Conservation (phyloP, 2,113 vertebrate genomes). For the Pelvicachromis taeniatus region DNA sequence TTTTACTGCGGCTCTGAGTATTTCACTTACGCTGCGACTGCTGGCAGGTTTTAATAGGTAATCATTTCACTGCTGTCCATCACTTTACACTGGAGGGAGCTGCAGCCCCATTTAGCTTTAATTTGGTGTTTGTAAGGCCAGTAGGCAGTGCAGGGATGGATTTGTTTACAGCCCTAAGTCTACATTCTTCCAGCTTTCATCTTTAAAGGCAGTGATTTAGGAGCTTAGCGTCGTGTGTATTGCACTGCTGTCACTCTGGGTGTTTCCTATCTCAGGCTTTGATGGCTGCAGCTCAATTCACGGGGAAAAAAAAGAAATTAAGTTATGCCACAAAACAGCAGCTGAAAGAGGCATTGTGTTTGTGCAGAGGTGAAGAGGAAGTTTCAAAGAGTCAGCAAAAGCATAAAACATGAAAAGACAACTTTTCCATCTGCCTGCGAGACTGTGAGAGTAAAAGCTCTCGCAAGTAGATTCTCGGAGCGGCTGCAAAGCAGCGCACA, state of each 20-base stretch:
- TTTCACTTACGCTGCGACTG: not conserved
- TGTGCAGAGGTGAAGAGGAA: not conserved
- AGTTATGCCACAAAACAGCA: not conserved
- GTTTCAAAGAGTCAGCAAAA: slow-evolving; percentile 3
- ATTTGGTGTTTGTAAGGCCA: not conserved
- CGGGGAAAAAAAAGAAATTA: not conserved
- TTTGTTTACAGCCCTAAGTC: not conserved
- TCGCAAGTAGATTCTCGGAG: not conserved
- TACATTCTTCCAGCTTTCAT: slow-evolving; percentile 22
- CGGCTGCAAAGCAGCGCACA: not conserved
- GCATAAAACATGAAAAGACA: not conserved
- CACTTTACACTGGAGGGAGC: slow-evolving; percentile 54
- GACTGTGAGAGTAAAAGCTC: not conserved
- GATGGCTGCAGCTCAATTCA: slow-evolving; percentile 1
- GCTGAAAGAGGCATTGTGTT: not conserved
- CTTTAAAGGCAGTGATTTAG: slow-evolving; percentile 27
- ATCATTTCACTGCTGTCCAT: slow-evolving; percentile 28
- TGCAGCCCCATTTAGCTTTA: slow-evolving; percentile 26
- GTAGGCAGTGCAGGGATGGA: not conserved
- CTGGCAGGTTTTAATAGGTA: slow-evolving; percentile 7
- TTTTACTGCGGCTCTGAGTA: not conserved
- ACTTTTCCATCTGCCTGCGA: not conserved
- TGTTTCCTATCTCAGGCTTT: slow-evolving; percentile 1
- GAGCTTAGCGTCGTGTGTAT: not conserved
- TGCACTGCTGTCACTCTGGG: not conserved